These are phyloP conservation scores for Vultur gryphus DNA, from an alignment of 2,797 vertebrate genomes.

Conservation along the genomic window DNA sequence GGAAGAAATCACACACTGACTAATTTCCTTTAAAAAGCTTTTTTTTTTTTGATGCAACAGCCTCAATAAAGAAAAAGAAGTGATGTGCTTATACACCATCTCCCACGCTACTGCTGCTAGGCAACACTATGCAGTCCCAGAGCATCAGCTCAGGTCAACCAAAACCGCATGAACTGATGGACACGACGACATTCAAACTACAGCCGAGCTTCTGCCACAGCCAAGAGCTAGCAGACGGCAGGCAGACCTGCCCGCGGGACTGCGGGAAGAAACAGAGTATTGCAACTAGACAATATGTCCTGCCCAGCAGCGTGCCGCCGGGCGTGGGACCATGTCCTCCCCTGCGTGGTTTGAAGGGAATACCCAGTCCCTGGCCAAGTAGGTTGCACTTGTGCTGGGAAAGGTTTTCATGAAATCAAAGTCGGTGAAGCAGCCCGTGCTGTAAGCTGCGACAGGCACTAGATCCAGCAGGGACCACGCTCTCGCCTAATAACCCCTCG, in stretches of 20 bases:
- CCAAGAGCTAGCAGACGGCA: not conserved
- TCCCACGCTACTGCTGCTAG: not conserved
- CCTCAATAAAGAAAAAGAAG: not conserved
- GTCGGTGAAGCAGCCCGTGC: not conserved
- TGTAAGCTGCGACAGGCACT: not conserved
- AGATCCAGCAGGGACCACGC: not conserved
- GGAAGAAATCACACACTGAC: not conserved
- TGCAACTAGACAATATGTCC: not conserved
- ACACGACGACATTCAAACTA: fast-evolving
- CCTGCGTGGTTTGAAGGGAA: not conserved
- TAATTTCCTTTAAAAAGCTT: not conserved
- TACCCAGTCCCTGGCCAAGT: not conserved
- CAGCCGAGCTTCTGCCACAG: not conserved
- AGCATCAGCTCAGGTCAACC: not conserved
- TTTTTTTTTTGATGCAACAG: not conserved
- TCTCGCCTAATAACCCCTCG: not conserved
- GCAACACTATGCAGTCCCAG: not conserved
- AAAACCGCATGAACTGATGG: not conserved
- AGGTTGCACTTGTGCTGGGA: not conserved
- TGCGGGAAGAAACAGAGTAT: not conserved
- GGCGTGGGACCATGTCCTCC: fast-evolving
- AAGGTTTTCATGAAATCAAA: not conserved
- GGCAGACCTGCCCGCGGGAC: not conserved
- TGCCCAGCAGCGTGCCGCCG: fast-evolving
- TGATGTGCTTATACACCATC: conserved; percentile 16